Evolutionary conservation across 2,888 invertebrate genomes (phyloP).

Genomic region (Drosophila melanosoma): DNA sequence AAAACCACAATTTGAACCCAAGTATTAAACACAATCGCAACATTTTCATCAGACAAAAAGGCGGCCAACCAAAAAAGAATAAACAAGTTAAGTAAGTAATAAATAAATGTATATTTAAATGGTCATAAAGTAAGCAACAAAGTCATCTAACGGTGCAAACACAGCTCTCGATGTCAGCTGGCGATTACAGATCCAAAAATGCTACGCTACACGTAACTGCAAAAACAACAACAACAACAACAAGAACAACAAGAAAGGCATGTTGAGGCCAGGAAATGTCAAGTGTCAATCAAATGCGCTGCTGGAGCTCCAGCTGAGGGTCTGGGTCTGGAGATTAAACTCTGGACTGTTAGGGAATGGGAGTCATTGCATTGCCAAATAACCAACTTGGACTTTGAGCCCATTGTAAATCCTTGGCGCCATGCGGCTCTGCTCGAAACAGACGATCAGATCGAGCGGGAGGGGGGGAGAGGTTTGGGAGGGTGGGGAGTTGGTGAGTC

Average conservation of each 20-base stretch:
- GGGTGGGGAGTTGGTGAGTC: slow-evolving; percentile 23
- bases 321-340: slow-evolving; percentile 3
- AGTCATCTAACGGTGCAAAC: slow-evolving; percentile 57
- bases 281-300: slow-evolving; percentile 76
- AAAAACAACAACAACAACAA: background rate
- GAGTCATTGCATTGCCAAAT: slow-evolving; percentile 37
- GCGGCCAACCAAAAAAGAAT: background rate
- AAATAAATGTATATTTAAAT: slow-evolving; percentile 12
- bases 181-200: slow-evolving; percentile 56
- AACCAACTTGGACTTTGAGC: slow-evolving; percentile 1
- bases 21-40: slow-evolving; percentile 45
- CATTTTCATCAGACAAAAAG: slow-evolving; percentile 53
- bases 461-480: background rate
- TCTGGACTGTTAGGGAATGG: slow-evolving; percentile 10
- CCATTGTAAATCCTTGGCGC: slow-evolving; percentile 61
- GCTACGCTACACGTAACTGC: slow-evolving; percentile 54
- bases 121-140: slow-evolving; percentile 27
- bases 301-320: slow-evolving; percentile 45
- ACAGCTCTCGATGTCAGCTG: slow-evolving; percentile 64
- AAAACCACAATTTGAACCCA: slow-evolving; percentile 14
- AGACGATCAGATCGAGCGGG: slow-evolving; percentile 11
- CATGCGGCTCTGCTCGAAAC: slow-evolving; percentile 31
- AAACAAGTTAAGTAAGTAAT: background rate
- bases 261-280: slow-evolving; percentile 58
- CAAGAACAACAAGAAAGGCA: slow-evolving; percentile 8